phyloP scores from a whole-genome alignment of 1,140 invertebrate genomes.

The Sitodiplosis mosellana region DNA sequence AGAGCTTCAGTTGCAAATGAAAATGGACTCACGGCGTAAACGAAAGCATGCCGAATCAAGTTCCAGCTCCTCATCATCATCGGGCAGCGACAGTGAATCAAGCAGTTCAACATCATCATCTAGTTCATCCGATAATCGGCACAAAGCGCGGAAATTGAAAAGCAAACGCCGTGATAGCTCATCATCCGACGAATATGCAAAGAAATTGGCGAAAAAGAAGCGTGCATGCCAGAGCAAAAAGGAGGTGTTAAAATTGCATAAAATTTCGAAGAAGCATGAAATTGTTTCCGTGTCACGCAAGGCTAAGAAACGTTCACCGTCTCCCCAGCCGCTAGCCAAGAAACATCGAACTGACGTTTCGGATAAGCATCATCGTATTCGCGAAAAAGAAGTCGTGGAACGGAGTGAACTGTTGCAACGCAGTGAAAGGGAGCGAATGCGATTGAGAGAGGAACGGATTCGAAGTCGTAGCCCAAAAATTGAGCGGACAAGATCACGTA shows the following conservation, averaged over 20 bases:
- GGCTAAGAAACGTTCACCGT: too few species aligned
- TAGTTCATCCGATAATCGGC: constrained; percentile 20
- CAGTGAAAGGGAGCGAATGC: constrained; percentile 23
- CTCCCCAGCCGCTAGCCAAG: too few species aligned
- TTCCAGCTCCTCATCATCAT: constrained; percentile 36
- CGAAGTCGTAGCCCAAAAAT: not conserved
- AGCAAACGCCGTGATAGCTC: constrained; percentile 13
- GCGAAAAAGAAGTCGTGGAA: constrained; percentile 24
- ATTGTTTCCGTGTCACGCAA: too few species aligned
- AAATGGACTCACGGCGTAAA: constrained; percentile 40
- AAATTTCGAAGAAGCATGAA: constrained; percentile 3
- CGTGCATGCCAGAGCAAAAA: constrained; percentile 21
- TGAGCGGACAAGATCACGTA: not conserved
- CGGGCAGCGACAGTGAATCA: constrained; percentile 37
- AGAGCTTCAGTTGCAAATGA: constrained; percentile 57
- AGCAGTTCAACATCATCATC: constrained; percentile 36
- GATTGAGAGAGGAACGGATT: constrained; percentile 15
- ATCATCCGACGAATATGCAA: constrained; percentile 6
- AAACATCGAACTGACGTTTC: not conserved
- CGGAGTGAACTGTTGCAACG: constrained; percentile 6
- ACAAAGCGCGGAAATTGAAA: constrained; percentile 27
- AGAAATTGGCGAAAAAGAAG: constrained; percentile 23
- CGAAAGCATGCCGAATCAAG: constrained; percentile 45
- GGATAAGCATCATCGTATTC: constrained; percentile 12
- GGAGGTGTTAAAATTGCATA: constrained; percentile 20